phyloP scores from a whole-genome alignment of 2,113 vertebrate species.

The Taurulus bubalis region DNA sequence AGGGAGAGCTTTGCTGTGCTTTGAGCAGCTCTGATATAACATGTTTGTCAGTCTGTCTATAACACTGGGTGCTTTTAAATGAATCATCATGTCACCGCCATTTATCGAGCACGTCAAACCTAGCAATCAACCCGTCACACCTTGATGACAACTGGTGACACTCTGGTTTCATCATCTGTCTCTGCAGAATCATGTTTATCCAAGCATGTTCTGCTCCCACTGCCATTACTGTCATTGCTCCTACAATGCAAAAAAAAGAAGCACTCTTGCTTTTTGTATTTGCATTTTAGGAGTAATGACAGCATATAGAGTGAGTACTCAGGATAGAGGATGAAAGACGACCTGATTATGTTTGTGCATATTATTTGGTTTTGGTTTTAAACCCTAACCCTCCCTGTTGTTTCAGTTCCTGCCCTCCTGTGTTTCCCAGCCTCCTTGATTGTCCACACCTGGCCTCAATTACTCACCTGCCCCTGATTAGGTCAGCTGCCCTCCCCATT shows the following conservation, averaged over 20 bases:
- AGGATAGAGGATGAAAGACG: slow-evolving; percentile 3
- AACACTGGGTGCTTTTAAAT: slow-evolving; percentile 14
- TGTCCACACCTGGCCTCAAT: background rate
- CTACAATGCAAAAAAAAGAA: background rate
- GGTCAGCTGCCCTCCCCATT: background rate
- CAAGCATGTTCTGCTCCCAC: background rate
- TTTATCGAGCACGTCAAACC: slow-evolving; percentile 28
- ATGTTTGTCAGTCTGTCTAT: background rate
- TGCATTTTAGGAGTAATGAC: slow-evolving; percentile 22
- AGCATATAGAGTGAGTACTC: slow-evolving; percentile 23
- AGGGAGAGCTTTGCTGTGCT: background rate
- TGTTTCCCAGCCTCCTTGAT: background rate
- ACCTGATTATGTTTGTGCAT: background rate
- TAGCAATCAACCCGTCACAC: slow-evolving; percentile 37
- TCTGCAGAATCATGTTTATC: slow-evolving; percentile 21
- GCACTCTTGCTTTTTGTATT: background rate
- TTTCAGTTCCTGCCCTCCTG: background rate
- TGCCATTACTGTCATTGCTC: slow-evolving; percentile 27
- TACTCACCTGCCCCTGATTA: background rate
- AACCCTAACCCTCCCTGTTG: background rate
- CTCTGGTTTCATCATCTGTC: slow-evolving; percentile 27
- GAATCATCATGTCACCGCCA: slow-evolving; percentile 15
- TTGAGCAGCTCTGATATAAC: slow-evolving; percentile 2
- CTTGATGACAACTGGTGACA: slow-evolving; percentile 47
- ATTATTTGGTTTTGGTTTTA: background rate